Conservation (phyloP, 53 echinoderm and acorn worm species). For the Luidia sarsii region DNA sequence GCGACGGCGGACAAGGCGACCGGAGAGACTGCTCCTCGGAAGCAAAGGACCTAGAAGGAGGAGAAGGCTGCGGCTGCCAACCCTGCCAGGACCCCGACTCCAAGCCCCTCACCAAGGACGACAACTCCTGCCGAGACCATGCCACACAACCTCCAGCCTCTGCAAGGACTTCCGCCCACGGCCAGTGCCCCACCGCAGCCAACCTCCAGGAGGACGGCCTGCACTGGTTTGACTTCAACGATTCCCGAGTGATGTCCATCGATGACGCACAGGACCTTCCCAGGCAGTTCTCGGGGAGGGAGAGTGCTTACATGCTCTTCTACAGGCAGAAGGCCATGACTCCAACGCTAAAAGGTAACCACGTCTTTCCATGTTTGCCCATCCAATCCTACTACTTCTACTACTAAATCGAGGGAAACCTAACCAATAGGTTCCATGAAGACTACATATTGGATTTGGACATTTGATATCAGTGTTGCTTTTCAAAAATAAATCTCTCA, state of each 20-base stretch:
- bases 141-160: too few species aligned
- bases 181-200: background rate
- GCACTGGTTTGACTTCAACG: slow-evolving; percentile 97
- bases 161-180: background rate
- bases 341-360: slow-evolving; percentile 64
- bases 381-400: too few species aligned
- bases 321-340: slow-evolving; percentile 82
- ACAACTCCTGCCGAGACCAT: too few species aligned
- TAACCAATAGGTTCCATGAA: too few species aligned
- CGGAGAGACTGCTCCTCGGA: background rate
- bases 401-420: too few species aligned
- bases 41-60: background rate
- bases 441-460: too few species aligned
- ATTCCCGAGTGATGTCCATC: slow-evolving; percentile 83
- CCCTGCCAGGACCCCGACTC: too few species aligned
- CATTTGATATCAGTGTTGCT: too few species aligned
- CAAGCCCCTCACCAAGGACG: too few species aligned
- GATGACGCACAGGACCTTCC: slow-evolving; percentile 66
- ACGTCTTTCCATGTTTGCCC: too few species aligned
- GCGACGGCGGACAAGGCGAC: background rate
- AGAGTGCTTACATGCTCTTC: slow-evolving; percentile 99
- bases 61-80: background rate
- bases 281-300: slow-evolving; percentile 81
- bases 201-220: background rate
- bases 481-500: too few species aligned